Base-by-base conservation (phyloP, 1,140 invertebrate species). In the Scaptomyza graminum region DNA sequence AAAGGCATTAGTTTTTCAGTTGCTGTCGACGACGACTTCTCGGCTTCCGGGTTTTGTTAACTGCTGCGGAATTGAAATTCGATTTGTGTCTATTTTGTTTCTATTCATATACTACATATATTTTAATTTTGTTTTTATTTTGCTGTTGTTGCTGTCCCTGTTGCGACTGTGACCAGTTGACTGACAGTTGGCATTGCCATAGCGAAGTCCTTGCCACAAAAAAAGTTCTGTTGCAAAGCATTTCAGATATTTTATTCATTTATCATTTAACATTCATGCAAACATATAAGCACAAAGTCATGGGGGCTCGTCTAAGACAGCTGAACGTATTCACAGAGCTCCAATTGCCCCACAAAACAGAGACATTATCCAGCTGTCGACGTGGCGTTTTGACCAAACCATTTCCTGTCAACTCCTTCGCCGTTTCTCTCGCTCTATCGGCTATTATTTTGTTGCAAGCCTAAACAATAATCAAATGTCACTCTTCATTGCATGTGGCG, bases 171-270 rank as follows among this genome's bases (percentile, higher is more conserved):
- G n/a, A 18, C 28, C 46, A 5, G 11, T 25, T 22, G 11, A 5
- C 18, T 22, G 46, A 25, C 18, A 12, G 18, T 22, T 2, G 18
- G 16, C 18, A 22, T 12, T 25, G 18, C 11, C 18, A 12, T 47
- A 5, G 7, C 12, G 28, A 46, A 8, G 15, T 46, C 13, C 13
- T 28, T 28, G 28, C 28, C 28, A 7, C 28, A 28, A 31, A 31
- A 25, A 25, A 31, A 34, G 31, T 34, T 34, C 31, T 47, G 28
- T 15, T 7, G 25, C 31, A 22, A 62, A 56, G 44, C 52, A 44
- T 47, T 47, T 18, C 5, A 43, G 25, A 64, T 65, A 41, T 67
- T 61, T 67, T 67, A 61, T 67, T 67, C 12, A 67, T 51, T 51
- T 6, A 12, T 12, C 37, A 41, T 41, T 41, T 41, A 12, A 41